phyloP scores from a whole-genome alignment of 2,113 vertebrate genomes.

The Salvator merianae region DNA sequence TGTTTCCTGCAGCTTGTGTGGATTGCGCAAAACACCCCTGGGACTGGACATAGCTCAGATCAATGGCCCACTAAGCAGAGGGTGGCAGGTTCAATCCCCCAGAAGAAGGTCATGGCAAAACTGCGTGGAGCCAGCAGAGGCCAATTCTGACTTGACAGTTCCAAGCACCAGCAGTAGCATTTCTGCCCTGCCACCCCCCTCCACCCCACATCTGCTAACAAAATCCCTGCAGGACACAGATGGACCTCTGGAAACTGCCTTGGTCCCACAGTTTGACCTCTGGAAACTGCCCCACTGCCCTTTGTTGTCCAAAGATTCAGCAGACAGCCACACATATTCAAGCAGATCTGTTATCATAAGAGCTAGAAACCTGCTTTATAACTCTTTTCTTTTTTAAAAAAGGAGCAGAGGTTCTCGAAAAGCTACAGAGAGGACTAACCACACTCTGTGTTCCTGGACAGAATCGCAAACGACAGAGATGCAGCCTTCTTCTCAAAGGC shows the following conservation, averaged over 20 bases:
- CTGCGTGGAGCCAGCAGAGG: no score
- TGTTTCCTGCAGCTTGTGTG: neutral
- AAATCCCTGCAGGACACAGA: no score
- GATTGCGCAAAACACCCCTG: neutral
- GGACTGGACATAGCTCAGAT: neutral
- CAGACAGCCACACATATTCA: neutral
- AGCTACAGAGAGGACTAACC: neutral
- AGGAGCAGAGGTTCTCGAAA: neutral
- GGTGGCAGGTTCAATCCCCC: no score
- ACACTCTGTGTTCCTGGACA: neutral
- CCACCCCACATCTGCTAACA: no score
- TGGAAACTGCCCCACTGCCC: no score
- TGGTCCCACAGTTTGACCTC: no score
- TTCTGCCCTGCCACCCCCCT: no score
- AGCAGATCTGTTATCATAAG: neutral
- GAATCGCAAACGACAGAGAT: neutral
- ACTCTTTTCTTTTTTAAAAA: neutral
- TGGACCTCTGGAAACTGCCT: no score
- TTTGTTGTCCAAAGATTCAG: neutral
- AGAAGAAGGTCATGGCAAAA: no score
- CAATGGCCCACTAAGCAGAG: no score
- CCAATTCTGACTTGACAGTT: no score
- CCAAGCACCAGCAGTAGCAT: neutral
- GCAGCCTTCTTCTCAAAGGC: neutral
- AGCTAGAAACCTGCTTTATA: neutral